Conservation (phyloP, 2,888 invertebrate species). For the Synergus laeviventris region DNA sequence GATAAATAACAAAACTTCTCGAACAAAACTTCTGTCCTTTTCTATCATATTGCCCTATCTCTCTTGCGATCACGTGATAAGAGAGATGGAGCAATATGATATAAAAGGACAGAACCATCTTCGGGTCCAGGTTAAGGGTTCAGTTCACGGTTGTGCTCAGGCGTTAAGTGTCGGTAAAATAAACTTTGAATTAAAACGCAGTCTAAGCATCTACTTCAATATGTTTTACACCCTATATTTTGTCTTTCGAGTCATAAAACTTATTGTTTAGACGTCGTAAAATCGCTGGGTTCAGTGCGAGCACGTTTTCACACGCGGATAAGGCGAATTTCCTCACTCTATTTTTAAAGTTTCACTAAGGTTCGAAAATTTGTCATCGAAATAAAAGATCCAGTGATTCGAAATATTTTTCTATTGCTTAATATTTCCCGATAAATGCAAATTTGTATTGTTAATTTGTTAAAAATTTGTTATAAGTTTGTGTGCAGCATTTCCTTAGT, state of each 20-base stretch:
- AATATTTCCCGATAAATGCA: background rate
- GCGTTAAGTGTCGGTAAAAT: background rate
- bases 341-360: background rate
- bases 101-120: too few species aligned
- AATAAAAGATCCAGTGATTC: slow-evolving; percentile 8
- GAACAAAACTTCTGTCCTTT: too few species aligned
- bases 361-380: background rate
- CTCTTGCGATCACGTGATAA: too few species aligned
- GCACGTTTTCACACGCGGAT: background rate
- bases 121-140: too few species aligned
- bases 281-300: slow-evolving; percentile 8
- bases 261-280: background rate
- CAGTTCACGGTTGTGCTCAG: too few species aligned
- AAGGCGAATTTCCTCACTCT: background rate
- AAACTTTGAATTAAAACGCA: background rate
- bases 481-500: slow-evolving; percentile 2
- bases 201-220: slow-evolving; percentile 2
- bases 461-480: slow-evolving; percentile 1
- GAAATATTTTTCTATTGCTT: background rate
- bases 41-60: too few species aligned
- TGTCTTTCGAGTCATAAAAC: slow-evolving; percentile 5
- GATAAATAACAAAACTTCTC: background rate
- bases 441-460: background rate
- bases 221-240: slow-evolving; percentile 39
- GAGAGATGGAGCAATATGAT: too few species aligned